Conservation (phyloP, 2,113 vertebrate genomes). For the Bothrops jararaca region DNA sequence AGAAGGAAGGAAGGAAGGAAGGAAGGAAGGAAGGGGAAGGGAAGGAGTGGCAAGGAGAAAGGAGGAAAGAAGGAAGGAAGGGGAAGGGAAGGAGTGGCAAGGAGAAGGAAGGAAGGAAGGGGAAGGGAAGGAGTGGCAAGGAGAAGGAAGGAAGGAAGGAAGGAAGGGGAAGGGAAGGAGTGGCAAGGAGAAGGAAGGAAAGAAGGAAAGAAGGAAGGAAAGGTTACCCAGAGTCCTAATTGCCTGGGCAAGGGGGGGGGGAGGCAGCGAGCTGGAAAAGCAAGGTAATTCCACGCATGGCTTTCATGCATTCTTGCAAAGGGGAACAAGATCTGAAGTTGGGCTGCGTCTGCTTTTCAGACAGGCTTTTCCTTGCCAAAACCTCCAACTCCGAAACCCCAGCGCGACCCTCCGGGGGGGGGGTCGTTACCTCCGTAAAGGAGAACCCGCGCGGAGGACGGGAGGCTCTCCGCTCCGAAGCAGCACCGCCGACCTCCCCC, state of each 20-base stretch:
- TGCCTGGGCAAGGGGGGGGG: neutral
- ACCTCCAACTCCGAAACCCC: neutral
- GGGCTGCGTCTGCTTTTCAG: neutral
- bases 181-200: too few relatives aligned
- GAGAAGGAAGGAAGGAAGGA: too few relatives aligned
- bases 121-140: too few relatives aligned
- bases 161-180: too few relatives aligned
- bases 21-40: too few relatives aligned
- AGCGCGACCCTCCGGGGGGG: neutral
- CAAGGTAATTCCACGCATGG: neutral
- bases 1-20: accelerated
- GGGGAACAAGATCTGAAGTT: neutral
- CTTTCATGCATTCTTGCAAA: neutral
- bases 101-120: too few relatives aligned
- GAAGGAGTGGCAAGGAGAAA: too few relatives aligned
- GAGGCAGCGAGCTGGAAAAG: too few relatives aligned
- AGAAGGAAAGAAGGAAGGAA: neutral
- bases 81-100: too few relatives aligned
- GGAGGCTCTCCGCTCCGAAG: too few relatives aligned
- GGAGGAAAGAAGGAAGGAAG: too few relatives aligned
- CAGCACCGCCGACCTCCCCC: too few relatives aligned
- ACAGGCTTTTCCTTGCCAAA: neutral
- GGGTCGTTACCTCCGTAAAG: neutral
- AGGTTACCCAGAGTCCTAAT: neutral
- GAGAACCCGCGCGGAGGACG: neutral